Evolutionary conservation across 2,797 vertebrate genomes (phyloP).

Genomic region (Cossypha caffra): DNA sequence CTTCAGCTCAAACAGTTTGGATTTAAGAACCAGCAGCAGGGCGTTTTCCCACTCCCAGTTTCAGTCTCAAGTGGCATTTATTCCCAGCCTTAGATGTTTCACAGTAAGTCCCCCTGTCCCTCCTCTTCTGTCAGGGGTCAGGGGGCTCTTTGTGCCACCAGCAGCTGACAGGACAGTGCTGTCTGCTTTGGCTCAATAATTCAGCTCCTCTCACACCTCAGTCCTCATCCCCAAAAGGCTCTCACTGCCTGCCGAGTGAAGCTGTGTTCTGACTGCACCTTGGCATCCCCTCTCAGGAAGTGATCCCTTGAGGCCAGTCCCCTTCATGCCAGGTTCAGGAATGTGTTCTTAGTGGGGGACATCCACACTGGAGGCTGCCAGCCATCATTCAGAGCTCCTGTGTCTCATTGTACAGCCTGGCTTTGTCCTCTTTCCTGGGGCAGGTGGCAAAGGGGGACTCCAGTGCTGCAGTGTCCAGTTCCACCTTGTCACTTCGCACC

Average conservation of each 20-base stretch:
- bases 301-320: rapidly evolving
- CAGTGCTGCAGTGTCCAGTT: rapidly evolving
- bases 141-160: not conserved
- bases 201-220: not conserved
- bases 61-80: not conserved
- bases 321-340: not conserved
- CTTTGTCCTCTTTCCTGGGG: not conserved
- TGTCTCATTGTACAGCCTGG: rapidly evolving
- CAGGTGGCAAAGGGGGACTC: not conserved
- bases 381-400: rapidly evolving
- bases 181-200: not conserved
- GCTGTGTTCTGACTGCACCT: rapidly evolving
- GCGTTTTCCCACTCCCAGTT: not conserved
- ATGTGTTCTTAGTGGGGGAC: not conserved
- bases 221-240: not conserved
- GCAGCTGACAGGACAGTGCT: not conserved
- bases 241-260: rapidly evolving
- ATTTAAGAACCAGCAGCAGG: not conserved
- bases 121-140: not conserved
- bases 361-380: not conserved
- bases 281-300: not conserved
- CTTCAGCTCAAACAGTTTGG: not conserved
- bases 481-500: rapidly evolving
- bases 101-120: not conserved
- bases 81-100: not conserved